Conservation (phyloP, 2,888 invertebrate species). For the Plebejus anna region DNA sequence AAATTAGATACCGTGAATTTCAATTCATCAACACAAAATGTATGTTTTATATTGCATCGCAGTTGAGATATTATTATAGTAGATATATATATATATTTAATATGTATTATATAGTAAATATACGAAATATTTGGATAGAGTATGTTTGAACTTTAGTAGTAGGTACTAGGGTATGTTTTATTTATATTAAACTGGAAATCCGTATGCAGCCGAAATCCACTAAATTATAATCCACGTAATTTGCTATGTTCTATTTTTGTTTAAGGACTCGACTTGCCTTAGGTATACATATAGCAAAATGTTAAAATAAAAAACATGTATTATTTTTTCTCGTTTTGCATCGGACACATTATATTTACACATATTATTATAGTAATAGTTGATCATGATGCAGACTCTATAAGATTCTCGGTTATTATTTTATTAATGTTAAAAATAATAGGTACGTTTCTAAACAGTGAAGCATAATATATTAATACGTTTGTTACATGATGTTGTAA, state of each 20-base stretch:
- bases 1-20: slow-evolving; percentile 5
- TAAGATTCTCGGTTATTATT: too few species aligned
- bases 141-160: not conserved
- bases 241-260: not conserved
- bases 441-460: too few species aligned
- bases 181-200: not conserved
- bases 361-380: too few species aligned
- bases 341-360: too few species aligned
- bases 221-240: not conserved
- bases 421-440: too few species aligned
- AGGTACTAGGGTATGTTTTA: not conserved
- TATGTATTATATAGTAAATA: too few species aligned
- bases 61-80: not conserved
- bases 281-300: not conserved
- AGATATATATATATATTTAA: too few species aligned
- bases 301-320: too few species aligned
- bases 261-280: not conserved
- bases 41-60: not conserved
- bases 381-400: too few species aligned
- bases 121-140: not conserved
- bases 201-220: not conserved
- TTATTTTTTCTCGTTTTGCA: not conserved
- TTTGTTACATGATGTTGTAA: not conserved
- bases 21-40: not conserved
- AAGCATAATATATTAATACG: too few species aligned